A percentile compares a stretch with the other conserved stretches of the same genome.
These are phyloP conservation scores for Stenopsyche tienmushanensis DNA, from an alignment of 1,140 invertebrate species.

Conservation along the genomic window DNA sequence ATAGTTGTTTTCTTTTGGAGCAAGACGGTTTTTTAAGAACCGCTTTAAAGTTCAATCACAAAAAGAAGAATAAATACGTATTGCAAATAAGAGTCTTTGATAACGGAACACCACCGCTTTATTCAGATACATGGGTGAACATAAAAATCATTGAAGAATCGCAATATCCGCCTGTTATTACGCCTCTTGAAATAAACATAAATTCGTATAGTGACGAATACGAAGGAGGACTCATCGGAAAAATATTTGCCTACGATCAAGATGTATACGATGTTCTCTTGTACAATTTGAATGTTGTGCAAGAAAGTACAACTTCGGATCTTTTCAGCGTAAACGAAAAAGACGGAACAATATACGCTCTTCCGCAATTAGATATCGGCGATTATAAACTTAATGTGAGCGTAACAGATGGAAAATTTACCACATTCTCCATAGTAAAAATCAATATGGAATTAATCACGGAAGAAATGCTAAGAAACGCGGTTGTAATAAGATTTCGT, in stretches of 20 bases:
- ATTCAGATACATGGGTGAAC: slow-evolving; percentile 77
- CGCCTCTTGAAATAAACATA: slow-evolving; percentile 76
- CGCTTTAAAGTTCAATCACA: slow-evolving; percentile 78
- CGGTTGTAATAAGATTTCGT: slow-evolving; percentile 73
- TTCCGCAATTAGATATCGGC: slow-evolving; percentile 76
- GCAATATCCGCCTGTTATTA: slow-evolving; percentile 82
- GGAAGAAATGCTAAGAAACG: slow-evolving; percentile 77
- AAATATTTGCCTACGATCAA: slow-evolving; percentile 79
- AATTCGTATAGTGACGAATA: slow-evolving; percentile 86
- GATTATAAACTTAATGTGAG: slow-evolving; percentile 79
- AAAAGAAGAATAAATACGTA: slow-evolving; percentile 72
- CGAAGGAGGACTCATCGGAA: slow-evolving; percentile 79
- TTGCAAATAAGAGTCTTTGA: slow-evolving; percentile 86
- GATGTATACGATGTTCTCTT: slow-evolving; percentile 83
- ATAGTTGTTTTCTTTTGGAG: slow-evolving; percentile 49
- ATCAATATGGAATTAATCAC: slow-evolving; percentile 75
- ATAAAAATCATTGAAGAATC: slow-evolving; percentile 87
- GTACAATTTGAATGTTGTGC: slow-evolving; percentile 61
- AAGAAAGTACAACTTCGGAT: slow-evolving; percentile 50
- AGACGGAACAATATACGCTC: slow-evolving; percentile 74
- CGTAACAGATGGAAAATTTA: slow-evolving; percentile 82
- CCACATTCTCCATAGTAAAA: slow-evolving; percentile 68
- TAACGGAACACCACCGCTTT: slow-evolving; percentile 81
- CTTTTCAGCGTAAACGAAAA: slow-evolving; percentile 74
- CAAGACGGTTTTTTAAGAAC: slow-evolving; percentile 78